Evolutionary conservation across 2,888 invertebrate genomes (phyloP).

Genomic region (Caenorhabditis sinica): DNA sequence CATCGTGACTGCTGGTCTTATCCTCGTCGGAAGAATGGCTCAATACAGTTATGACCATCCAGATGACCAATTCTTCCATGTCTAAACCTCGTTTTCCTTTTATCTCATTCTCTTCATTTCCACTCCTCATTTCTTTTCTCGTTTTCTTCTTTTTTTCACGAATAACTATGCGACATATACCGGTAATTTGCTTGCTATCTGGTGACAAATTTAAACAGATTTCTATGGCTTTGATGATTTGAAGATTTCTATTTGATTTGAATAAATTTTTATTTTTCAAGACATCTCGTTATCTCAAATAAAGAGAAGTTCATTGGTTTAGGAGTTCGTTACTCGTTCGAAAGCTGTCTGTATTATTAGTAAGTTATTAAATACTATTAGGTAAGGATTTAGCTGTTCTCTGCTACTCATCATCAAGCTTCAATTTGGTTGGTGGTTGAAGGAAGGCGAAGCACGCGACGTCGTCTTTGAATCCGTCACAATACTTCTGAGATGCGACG

Average conservation of each 20-base stretch:
- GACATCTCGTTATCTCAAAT: not conserved
- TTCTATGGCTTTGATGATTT: conserved; percentile 54
- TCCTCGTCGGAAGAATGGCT: conserved; percentile 80
- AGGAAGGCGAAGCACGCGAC: conserved; percentile 72
- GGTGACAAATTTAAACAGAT: conserved; percentile 47
- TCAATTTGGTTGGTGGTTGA: conserved; percentile 66
- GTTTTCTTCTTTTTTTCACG: not conserved
- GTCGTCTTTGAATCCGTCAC: conserved; percentile 74
- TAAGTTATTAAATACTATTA: conserved; percentile 24
- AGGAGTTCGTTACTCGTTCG: conserved; percentile 1
- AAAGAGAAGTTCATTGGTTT: conserved; percentile 10
- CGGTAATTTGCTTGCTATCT: conserved; percentile 61
- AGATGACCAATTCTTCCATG: conserved; percentile 60
- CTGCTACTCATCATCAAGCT: conserved; percentile 44
- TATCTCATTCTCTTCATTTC: conserved; percentile 9
- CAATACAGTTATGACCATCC: conserved; percentile 76
- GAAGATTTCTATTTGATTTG: conserved; percentile 22
- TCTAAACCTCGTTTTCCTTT: conserved; percentile 28
- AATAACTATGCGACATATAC: conserved; percentile 53
- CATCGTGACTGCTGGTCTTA: conserved; percentile 80
- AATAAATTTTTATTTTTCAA: not conserved
- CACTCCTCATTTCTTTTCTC: conserved; percentile 10
- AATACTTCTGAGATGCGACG: conserved; percentile 73
- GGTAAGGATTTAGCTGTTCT: not conserved
- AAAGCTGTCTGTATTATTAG: conserved; percentile 30